Conservation (phyloP, 2,113 vertebrate species). For the Pseudois nayaur region DNA sequence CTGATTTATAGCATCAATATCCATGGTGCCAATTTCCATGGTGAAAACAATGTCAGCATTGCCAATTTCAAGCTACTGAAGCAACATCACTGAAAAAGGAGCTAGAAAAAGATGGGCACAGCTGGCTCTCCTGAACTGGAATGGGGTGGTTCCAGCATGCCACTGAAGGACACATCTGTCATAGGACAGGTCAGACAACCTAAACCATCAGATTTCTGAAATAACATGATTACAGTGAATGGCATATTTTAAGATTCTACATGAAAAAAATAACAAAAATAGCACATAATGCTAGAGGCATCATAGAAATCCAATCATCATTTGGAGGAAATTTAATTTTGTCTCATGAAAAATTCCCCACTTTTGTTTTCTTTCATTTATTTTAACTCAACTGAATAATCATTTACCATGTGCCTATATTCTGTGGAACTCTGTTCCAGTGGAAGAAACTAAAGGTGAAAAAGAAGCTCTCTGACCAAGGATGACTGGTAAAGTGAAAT, state of each 20-base stretch:
- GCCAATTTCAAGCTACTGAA: neutral
- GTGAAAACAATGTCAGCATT: neutral
- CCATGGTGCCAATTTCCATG: neutral
- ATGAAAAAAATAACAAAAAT: neutral
- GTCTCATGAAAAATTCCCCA: neutral
- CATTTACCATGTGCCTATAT: neutral
- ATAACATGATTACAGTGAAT: neutral
- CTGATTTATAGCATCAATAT: neutral
- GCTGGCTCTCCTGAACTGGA: no score
- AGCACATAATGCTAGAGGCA: neutral
- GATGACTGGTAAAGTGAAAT: neutral
- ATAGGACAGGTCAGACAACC: neutral
- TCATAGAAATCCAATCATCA: neutral
- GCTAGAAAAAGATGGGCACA: neutral
- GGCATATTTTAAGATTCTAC: neutral
- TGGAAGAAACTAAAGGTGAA: neutral
- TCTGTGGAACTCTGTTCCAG: neutral
- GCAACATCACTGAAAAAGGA: neutral
- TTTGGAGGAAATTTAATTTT: neutral
- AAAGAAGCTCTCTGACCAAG: neutral
- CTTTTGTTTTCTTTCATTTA: conserved; percentile 26
- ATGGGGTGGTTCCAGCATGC: no score
- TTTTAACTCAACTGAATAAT: neutral
- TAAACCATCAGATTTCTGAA: neutral
- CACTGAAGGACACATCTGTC: neutral